Base-by-base conservation (phyloP, 2,888 invertebrate genomes). In the Orthonevra nobilis region DNA sequence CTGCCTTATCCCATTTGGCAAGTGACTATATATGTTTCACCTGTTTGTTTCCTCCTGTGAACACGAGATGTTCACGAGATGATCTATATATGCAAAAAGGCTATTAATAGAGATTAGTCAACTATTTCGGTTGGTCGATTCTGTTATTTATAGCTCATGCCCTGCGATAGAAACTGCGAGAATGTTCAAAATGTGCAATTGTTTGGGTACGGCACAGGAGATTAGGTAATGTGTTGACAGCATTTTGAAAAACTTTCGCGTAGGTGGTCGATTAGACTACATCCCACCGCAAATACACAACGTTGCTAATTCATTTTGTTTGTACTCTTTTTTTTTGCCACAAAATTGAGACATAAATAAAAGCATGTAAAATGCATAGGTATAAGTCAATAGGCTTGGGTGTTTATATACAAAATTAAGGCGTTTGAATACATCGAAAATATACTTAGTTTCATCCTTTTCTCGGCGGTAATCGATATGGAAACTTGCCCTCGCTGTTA, bases 11-110 rank as follows among this genome's bases (percentile, higher is more conserved):
- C 58, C 58, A 64, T 77, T 77, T 72, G 72, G 58, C 64, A 70
- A 72, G 40, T 28, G 52, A 14, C n/a, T 58, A 20, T 68, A 17
- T 38, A 38, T 50, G 36, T 34, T 64, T 79, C 66, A 79, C 66
- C 73, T 73, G 73, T 56, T 73, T 52, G 42, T 68, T 56, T 40
- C 42, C 72, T 20, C 20, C 30, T 14, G 54, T 46, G 46, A 54
- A 72, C 73, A 73, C 66, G 79, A 79, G 79, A 73, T 73, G 66
- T 73, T 61, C 72, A 79, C 79, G 79, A 66, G 79, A 73, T 42
- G 48, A 28, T 20, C 36, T 23, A 23, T 23, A 23, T 23, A 14
- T 61, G 61, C 48, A 56, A 66, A 42, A 48, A 73, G 40, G 19
- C 9, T 40, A 52, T 34, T 54, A 72, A 77, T 64, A 77, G 70